These are phyloP conservation scores for Mesitornis unicolor DNA, from an alignment of 2,113 vertebrate genomes.

Conservation along the genomic window DNA sequence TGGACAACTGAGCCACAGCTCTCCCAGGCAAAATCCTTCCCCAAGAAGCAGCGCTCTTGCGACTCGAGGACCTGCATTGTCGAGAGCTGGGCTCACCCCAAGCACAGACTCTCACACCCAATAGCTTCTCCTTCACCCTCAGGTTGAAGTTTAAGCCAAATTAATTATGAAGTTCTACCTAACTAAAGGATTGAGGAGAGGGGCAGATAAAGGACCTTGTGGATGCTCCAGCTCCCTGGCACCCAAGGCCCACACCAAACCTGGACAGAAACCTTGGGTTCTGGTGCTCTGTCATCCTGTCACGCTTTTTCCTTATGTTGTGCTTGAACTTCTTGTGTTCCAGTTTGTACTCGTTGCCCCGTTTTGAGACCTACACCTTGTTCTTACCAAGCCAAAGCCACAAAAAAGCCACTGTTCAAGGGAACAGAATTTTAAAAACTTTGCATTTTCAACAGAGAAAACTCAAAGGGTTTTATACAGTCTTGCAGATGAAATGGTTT, in stretches of 20 bases:
- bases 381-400: not conserved
- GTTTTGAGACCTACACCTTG: not conserved
- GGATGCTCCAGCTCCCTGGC: not conserved
- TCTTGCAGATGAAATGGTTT: not conserved
- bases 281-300: too few relatives aligned
- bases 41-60: rapidly evolving
- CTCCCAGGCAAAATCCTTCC: not conserved
- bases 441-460: not conserved
- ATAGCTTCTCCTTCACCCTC: not conserved
- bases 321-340: too few relatives aligned
- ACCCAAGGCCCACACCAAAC: rapidly evolving
- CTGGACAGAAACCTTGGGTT: not conserved
- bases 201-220: not conserved
- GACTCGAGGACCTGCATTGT: not conserved
- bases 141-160: not conserved
- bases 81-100: not conserved
- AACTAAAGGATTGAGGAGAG: not conserved
- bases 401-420: not conserved
- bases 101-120: not conserved
- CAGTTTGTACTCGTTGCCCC: not conserved
- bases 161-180: not conserved
- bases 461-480: not conserved
- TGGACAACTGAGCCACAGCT: not conserved
- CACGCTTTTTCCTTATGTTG: too few relatives aligned
- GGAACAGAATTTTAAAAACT: not conserved